Evolutionary conservation across 2,888 invertebrate species (phyloP).

Genomic region (Xestoiulus laeticollis): DNA sequence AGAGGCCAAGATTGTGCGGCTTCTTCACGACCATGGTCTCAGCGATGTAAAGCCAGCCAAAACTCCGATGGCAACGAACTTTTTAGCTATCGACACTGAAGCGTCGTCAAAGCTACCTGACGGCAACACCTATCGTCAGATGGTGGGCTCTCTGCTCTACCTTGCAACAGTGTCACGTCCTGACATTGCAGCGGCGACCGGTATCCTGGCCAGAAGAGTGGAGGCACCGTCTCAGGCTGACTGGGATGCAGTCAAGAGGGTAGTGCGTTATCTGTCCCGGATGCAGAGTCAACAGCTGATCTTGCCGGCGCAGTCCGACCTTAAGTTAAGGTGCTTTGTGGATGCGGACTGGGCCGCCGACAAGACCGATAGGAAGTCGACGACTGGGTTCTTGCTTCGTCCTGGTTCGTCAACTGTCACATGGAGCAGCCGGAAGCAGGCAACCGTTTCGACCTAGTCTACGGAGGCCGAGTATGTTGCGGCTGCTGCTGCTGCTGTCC

Average conservation of each 20-base stretch:
- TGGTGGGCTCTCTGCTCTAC: background rate
- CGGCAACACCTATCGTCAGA: conserved; percentile 54
- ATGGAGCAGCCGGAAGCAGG: background rate
- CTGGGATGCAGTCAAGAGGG: background rate
- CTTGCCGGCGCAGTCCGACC: background rate
- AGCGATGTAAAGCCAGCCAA: background rate
- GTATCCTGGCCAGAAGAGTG: background rate
- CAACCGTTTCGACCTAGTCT: background rate
- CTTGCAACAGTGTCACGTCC: background rate
- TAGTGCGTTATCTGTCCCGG: background rate
- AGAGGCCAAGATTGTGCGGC: background rate
- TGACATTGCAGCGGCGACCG: background rate
- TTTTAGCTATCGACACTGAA: background rate
- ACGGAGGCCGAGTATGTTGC: conserved; percentile 4
- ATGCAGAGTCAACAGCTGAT: background rate
- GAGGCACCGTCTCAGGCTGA: background rate
- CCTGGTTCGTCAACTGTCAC: background rate
- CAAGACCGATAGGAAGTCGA: background rate
- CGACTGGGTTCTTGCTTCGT: background rate
- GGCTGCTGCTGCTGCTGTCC: conserved; percentile 56
- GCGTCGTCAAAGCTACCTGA: background rate
- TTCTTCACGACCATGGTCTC: background rate
- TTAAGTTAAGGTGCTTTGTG: background rate
- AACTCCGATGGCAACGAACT: background rate
- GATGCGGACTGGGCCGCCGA: background rate